These are phyloP conservation scores for Morus bassanus DNA, from an alignment of 2,797 vertebrate species.

Conservation along the genomic window DNA sequence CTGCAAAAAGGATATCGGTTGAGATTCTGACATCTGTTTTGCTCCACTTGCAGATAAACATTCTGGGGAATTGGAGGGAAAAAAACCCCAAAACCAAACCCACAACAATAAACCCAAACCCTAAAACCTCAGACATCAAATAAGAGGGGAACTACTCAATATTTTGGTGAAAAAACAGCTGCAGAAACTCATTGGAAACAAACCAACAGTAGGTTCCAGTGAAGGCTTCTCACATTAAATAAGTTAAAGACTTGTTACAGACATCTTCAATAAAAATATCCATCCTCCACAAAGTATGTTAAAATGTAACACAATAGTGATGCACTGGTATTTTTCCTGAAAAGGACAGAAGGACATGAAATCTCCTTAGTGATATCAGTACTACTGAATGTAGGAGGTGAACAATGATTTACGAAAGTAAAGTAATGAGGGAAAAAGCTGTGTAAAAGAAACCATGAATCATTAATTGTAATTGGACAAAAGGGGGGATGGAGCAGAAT, in stretches of 20 bases:
- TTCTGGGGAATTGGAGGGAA: background rate
- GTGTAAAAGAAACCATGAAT: constrained; percentile 46
- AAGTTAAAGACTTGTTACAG: constrained; percentile 63
- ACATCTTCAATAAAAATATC: constrained; percentile 52
- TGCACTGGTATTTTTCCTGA: constrained; percentile 66
- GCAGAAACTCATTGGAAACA: constrained; percentile 50
- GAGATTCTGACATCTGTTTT: background rate
- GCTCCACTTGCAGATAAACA: constrained; percentile 1
- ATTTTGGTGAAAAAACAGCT: constrained; percentile 29
- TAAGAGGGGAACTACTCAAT: constrained; percentile 16
- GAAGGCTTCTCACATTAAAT: constrained; percentile 63
- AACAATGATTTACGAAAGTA: constrained; percentile 49
- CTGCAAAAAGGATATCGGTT: constrained; percentile 14
- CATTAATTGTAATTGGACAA: constrained; percentile 41
- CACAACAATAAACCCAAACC: constrained; percentile 5
- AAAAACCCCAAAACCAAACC: background rate
- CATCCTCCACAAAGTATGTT: constrained; percentile 60
- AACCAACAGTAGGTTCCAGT: constrained; percentile 22
- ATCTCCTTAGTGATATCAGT: constrained; percentile 66
- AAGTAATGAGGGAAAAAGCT: constrained; percentile 18
- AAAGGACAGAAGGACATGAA: constrained; percentile 67
- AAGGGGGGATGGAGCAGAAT: constrained; percentile 34
- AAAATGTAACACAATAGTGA: constrained; percentile 66
- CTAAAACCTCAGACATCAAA: constrained; percentile 14
- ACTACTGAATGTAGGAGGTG: constrained; percentile 62